These are phyloP conservation scores for Calephelis perditalis DNA, from an alignment of 2,888 invertebrate genomes.

Conservation along the genomic window DNA sequence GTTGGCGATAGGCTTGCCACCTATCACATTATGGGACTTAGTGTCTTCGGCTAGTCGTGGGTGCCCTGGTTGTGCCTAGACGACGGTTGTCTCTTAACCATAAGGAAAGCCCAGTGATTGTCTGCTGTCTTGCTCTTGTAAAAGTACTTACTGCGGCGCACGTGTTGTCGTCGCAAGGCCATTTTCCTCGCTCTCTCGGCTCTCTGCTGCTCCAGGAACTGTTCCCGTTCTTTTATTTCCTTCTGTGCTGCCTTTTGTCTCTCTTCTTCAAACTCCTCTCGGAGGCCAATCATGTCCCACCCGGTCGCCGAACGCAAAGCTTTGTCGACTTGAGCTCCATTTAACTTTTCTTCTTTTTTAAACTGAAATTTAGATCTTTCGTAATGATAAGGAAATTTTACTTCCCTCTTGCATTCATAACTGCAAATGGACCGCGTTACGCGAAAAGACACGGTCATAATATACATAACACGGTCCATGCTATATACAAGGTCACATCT, in stretches of 20 bases:
- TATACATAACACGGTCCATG: no score
- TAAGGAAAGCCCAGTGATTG: no score
- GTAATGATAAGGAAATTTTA: neutral
- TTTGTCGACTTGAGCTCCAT: conserved; percentile 84
- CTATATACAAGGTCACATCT: no score
- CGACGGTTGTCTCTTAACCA: no score
- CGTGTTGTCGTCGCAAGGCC: conserved; percentile 33
- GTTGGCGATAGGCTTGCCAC: no score
- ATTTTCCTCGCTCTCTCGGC: conserved; percentile 32
- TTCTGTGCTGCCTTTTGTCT: conserved; percentile 39
- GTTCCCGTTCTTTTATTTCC: conserved; percentile 38
- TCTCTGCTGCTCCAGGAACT: conserved; percentile 62
- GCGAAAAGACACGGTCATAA: no score
- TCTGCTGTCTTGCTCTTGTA: neutral
- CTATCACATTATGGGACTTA: no score
- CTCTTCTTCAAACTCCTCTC: conserved; percentile 51
- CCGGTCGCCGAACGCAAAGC: conserved; percentile 83
- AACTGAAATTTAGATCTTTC: conserved; percentile 64
- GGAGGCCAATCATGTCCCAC: conserved; percentile 76
- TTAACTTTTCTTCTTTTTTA: conserved; percentile 91
- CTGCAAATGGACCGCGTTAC: no score
- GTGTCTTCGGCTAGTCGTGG: no score
- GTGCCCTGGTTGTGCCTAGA: no score
- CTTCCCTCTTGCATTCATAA: no score
- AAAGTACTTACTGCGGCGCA: conserved; percentile 42